Evolutionary conservation across 2,797 vertebrate species (phyloP), one percentile per base, ranked within the genome.

Genomic region (Uromys caudimaculatus): DNA sequence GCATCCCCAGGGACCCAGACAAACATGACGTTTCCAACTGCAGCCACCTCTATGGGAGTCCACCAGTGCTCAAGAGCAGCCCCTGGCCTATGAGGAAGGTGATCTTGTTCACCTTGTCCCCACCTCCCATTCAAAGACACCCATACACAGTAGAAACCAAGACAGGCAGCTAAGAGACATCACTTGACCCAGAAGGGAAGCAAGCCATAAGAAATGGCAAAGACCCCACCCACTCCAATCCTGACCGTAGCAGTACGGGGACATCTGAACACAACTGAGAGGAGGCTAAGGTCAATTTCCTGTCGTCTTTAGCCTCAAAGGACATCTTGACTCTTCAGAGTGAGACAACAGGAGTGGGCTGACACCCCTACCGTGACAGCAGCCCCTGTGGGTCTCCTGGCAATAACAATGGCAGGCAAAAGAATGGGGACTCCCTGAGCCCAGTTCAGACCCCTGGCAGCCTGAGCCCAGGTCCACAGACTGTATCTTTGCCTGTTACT

Each of bases 261-360:
- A 75, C 21, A 38, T 73, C 0, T 32, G 79, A 47, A 78, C 19
- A 44, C 44, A 44, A 73, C 52, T 27, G 6, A 62, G 52, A 24
- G 56, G 52, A 29, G 23, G 47, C 50, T n/a, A 38, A 29, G 88
- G 41, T 24, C 64, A 7, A 0, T 38, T 79, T 89, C 83, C 54
- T 76, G 67, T 38, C 89, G 41, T 58, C 56, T 73, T 86, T 73
- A 47, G 71, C 62, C 78, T 90, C 58, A 87, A 76, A 89, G 92
- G 83, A n/a, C 79, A 54, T 60, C 88, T 73, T 79, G 88, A 90
- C 88, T 47, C 89, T 88, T 62, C 17, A 21, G 32, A 75, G 23
- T 17, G 8, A 78, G 58, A 93, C 62, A 81, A 2, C 0, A n/a
- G 84, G 85, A 92, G 75, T 75, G 60, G 77, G 89, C 83, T 69